A percentile compares a stretch with the other conserved stretches of the same genome.
Evolutionary conservation across 2,888 invertebrate genomes (phyloP).

Genomic region (Tinea trinotella): DNA sequence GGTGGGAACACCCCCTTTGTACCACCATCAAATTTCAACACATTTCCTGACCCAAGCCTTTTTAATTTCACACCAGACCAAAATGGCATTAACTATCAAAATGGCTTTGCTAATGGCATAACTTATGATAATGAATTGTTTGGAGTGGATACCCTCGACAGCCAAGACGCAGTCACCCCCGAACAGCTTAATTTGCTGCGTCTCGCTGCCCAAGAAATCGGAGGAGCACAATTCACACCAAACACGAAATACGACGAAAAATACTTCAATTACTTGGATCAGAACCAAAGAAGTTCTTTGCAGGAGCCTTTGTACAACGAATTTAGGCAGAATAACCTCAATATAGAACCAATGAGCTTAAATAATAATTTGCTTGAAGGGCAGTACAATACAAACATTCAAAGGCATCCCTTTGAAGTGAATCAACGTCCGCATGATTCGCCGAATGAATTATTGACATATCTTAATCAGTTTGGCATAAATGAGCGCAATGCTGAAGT

Average conservation of each 20-base stretch:
- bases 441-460: constrained; percentile 41
- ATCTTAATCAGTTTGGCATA: constrained; percentile 50
- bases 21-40: constrained; percentile 37
- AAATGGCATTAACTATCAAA: constrained; percentile 48
- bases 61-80: constrained; percentile 47
- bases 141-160: constrained; percentile 43
- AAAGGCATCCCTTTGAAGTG: constrained; percentile 43
- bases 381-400: constrained; percentile 36
- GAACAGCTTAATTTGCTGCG: constrained; percentile 61
- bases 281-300: constrained; percentile 60
- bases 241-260: constrained; percentile 48
- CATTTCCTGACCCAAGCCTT: constrained; percentile 34
- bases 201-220: constrained; percentile 65
- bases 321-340: constrained; percentile 49
- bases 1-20: constrained; percentile 36
- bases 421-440: constrained; percentile 46
- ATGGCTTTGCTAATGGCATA: constrained; percentile 46
- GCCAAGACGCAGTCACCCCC: constrained; percentile 45
- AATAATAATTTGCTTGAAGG: constrained; percentile 31
- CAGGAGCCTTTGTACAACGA: constrained; percentile 45
- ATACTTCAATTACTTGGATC: constrained; percentile 60
- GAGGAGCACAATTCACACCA: constrained; percentile 59
- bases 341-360: constrained; percentile 47
- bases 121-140: constrained; percentile 53
- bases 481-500: constrained; percentile 45